These are phyloP conservation scores for Oscheius sp. DNA, from an alignment of 2,888 invertebrate genomes.

Conservation along the genomic window DNA sequence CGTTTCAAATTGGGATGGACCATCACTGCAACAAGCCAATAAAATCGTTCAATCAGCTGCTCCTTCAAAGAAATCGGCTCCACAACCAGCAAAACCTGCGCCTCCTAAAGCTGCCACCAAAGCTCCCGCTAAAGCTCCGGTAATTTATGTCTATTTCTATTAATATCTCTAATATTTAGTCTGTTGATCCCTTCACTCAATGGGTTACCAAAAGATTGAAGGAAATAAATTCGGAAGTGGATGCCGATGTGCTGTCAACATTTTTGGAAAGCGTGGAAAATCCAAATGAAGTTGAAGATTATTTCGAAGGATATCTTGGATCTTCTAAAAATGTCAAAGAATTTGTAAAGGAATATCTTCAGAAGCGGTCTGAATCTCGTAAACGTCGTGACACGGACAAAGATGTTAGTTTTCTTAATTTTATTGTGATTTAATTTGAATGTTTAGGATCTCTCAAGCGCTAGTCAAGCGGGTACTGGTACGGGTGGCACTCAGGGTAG, in stretches of 20 bases:
- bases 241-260: conserved; percentile 58
- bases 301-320: conserved; percentile 67
- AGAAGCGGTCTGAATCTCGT: conserved; percentile 65
- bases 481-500: conserved; percentile 49
- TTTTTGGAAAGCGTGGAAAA: conserved; percentile 47
- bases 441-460: conserved; percentile 65
- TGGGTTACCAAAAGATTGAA: conserved; percentile 57
- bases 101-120: conserved; percentile 18
- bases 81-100: conserved; percentile 8
- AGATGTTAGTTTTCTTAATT: conserved; percentile 48
- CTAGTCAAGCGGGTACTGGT: conserved; percentile 56
- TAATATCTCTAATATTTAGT: conserved; percentile 24
- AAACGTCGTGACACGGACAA: conserved; percentile 49
- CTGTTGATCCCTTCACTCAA: conserved; percentile 24
- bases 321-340: conserved; percentile 65
- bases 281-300: conserved; percentile 71
- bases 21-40: conserved; percentile 50
- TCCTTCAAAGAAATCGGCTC: conserved; percentile 40
- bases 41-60: conserved; percentile 30
- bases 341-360: conserved; percentile 68
- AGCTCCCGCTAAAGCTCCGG: conserved; percentile 21
- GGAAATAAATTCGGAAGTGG: conserved; percentile 55
- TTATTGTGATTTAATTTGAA: not conserved
- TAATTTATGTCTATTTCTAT: conserved; percentile 1
- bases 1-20: conserved; percentile 51